Base-by-base conservation (phyloP, 2,888 invertebrate genomes). In the Cryptocephalus moraei region DNA sequence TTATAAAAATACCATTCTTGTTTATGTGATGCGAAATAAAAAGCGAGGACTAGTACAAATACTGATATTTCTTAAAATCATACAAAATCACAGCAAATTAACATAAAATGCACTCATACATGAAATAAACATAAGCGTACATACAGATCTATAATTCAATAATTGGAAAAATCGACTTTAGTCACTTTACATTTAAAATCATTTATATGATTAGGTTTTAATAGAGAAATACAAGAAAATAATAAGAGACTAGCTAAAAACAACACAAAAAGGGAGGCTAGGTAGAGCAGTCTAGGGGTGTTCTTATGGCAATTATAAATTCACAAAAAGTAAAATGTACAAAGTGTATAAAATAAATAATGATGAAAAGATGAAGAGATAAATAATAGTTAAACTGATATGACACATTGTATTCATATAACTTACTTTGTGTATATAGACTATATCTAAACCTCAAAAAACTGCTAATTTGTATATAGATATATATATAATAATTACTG, bases 251-350 rank as follows among this genome's bases (percentile, higher is more conserved):
- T 62, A 64, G 61, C 62, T 62, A 61, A 60, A 61, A 62, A 61
- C 62, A 62, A 60, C 62, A 58, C 48, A 58, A 59, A 52, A 51
- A 40, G 49, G 49, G 44, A 52, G 52, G 49, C 39, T 48, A 45
- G 49, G 52, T 48, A 47, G 45, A 45, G 40, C 43, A 46, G 44
- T 48, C 47, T 53, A 53, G 48, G 54, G 51, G 52, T 57, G 56
- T 55, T 55, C 55, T 59, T 66, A 67, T 67, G 66, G 66, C 67
- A 66, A 63, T 63, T 54, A n/a, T n/a, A 57, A 60, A 66, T 67
- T 67, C 67, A 66, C 65, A 59, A 59, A 57, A 53, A 51, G 54
- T 57, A 61, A 61, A 58, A 58, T 56, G 59, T 60, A 42, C 22
- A 45, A 52, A 54, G 44, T 53, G 52, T 53, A 53, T 53, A 58